Evolutionary conservation across 1,140 invertebrate species (phyloP).

Genomic region (Temnothorax curvispinosus): DNA sequence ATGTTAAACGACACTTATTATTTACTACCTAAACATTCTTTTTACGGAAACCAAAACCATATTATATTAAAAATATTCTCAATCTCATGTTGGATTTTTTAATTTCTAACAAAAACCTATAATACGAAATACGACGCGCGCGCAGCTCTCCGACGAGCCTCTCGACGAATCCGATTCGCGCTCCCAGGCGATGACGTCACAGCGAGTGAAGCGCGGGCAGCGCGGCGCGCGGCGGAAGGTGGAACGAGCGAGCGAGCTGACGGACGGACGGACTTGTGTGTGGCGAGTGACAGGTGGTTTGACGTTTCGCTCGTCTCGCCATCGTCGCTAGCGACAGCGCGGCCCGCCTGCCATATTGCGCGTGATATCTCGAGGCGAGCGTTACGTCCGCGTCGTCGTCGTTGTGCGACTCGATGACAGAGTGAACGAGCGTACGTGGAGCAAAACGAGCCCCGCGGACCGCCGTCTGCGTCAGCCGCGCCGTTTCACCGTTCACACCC

Average conservation of each 20-base stretch:
- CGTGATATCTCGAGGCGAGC: slow-evolving; percentile 70
- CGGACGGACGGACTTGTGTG: background rate
- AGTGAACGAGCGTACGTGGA: slow-evolving; percentile 38
- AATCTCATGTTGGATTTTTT: no score
- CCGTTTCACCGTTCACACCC: slow-evolving; percentile 14
- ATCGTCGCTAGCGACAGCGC: slow-evolving; percentile 73
- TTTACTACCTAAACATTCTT: no score
- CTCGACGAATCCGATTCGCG: no score
- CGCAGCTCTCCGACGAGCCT: no score
- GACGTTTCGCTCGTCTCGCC: slow-evolving; percentile 78
- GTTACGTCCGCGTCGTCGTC: slow-evolving; percentile 31
- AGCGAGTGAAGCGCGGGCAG: background rate
- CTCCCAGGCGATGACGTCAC: background rate
- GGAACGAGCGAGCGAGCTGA: background rate
- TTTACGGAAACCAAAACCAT: no score
- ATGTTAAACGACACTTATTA: no score
- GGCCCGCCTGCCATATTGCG: slow-evolving; percentile 82
- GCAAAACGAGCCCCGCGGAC: slow-evolving; percentile 16
- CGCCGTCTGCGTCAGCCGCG: background rate
- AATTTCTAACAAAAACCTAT: no score
- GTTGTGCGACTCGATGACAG: slow-evolving; percentile 58
- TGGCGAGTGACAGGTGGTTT: slow-evolving; percentile 82
- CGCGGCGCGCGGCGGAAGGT: background rate
- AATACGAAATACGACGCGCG: no score
- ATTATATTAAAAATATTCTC: no score